Evolutionary conservation across 1,140 invertebrate species (phyloP), one percentile per base, ranked within the genome.

Genomic region (Rhyzopertha dominica): DNA sequence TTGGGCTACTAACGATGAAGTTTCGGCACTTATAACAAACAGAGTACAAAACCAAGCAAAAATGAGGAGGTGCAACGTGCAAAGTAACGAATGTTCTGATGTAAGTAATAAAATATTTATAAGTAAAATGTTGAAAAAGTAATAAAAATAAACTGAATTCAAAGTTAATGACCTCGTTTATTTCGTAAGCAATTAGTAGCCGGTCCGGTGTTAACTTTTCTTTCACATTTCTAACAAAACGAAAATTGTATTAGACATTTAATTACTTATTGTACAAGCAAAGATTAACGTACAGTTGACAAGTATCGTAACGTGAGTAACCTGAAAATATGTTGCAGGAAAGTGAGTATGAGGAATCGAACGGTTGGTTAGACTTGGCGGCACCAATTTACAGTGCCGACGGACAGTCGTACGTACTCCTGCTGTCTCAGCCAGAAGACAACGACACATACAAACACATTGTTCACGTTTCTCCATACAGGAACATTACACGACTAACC

Each of bases 21-120:
- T 91, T 10, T 69, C 81, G 5, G 78, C 86, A 1, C 75, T 82
- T 18, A 92, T 88, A 84, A 74, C 90, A 62, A 90, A 91, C 57
- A 74, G 91, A 52, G 74, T 84, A 23, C 91, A 95, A 68, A 94
- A 88, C 61, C 58, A 43, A 39, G 55, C 42, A 1, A 16, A 24
- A 8, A 31, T 60, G 3, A 18, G 31, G 16, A 28, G 48, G 22
- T 59, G 54, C 17, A 34, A 52, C 12, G 19, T 44, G 3, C 18
- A 26, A 13, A 44, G 25, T 20, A 30, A 17, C 1, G 47, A 13
- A 8, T 67, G 66, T 9, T 31, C 4, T 0, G 59, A 64, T 37
- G 62, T 49, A 22, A 42, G 31, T 22, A 12, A 20, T 32, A 18
- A 23, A 28, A 29, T 30, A 9, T 29, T 23, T 24, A 2, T 31